phyloP scores from a whole-genome alignment of 2,888 invertebrate species.

The Dendrolimus houi region DNA sequence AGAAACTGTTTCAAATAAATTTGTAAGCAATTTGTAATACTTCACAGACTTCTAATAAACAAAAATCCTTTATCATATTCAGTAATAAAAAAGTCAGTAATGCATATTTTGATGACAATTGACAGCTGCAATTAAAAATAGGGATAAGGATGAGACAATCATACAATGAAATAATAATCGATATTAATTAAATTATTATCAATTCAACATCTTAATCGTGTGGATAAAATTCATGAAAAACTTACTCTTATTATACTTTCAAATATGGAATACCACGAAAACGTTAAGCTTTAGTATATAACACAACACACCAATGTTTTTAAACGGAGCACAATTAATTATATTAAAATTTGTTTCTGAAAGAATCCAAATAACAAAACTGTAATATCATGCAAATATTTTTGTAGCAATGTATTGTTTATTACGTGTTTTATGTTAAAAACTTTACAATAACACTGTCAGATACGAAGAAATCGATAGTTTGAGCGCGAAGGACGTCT shows the following conservation, averaged over 20 bases:
- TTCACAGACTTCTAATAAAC: too few relatives aligned
- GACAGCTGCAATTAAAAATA: too few relatives aligned
- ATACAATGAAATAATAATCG: too few relatives aligned
- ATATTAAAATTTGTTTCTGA: too few relatives aligned
- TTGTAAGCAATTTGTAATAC: too few relatives aligned
- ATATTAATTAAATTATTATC: too few relatives aligned
- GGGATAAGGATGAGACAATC: too few relatives aligned
- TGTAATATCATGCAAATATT: conserved; percentile 2
- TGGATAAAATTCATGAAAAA: neutral
- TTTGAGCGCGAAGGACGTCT: conserved; percentile 31
- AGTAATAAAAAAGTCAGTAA: too few relatives aligned
- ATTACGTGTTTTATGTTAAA: conserved; percentile 41
- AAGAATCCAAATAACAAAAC: conserved; percentile 21
- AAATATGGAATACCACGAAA: conserved; percentile 30
- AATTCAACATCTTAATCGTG: too few relatives aligned
- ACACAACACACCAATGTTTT: conserved; percentile 21
- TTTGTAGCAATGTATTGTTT: conserved; percentile 31
- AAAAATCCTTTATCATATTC: too few relatives aligned
- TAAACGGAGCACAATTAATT: conserved; percentile 20
- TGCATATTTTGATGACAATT: too few relatives aligned
- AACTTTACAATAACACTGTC: conserved; percentile 53
- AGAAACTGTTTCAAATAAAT: too few relatives aligned
- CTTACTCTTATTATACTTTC: neutral
- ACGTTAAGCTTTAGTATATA: conserved; percentile 16
- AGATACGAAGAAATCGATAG: conserved; percentile 38